Conservation (phyloP, 2,113 vertebrate species). For the Reinhardtius hippoglossoides region DNA sequence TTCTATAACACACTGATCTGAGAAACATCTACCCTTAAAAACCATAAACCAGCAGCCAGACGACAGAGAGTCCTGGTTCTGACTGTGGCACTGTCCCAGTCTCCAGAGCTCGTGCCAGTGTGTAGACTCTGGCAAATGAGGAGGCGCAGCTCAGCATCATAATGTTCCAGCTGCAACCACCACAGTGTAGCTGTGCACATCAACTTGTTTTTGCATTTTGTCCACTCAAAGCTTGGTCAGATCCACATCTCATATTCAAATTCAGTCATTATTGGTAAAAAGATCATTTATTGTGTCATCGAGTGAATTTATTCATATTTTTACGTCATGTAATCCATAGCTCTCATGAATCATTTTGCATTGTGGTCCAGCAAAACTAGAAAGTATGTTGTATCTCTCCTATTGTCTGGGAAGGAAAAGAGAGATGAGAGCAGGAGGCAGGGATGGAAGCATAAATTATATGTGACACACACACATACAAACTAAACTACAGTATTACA, state of each 20-base stretch:
- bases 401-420: constrained; percentile 40
- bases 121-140: constrained; percentile 15
- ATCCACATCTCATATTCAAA: background rate
- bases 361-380: constrained; percentile 20
- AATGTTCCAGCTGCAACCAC: constrained; percentile 73
- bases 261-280: background rate
- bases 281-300: background rate
- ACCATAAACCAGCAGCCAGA: background rate
- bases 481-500: too few relatives aligned
- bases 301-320: constrained; percentile 18
- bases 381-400: constrained; percentile 18
- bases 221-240: background rate
- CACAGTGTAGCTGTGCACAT: constrained; percentile 31
- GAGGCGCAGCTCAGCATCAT: constrained; percentile 67
- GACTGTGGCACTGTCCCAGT: constrained; percentile 26
- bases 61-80: constrained; percentile 39
- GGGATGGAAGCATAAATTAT: constrained; percentile 49
- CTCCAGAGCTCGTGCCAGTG: constrained; percentile 41
- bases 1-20: constrained; percentile 3
- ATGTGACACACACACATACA: too few relatives aligned
- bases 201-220: constrained; percentile 11
- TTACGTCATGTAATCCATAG: background rate
- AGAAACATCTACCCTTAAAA: background rate
- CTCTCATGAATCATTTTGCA: constrained; percentile 7
- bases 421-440: constrained; percentile 49